A percentile compares a stretch with the other conserved stretches of the same genome.
Evolutionary conservation across 2,888 invertebrate species (phyloP).

Genomic region (Hyles lineata): DNA sequence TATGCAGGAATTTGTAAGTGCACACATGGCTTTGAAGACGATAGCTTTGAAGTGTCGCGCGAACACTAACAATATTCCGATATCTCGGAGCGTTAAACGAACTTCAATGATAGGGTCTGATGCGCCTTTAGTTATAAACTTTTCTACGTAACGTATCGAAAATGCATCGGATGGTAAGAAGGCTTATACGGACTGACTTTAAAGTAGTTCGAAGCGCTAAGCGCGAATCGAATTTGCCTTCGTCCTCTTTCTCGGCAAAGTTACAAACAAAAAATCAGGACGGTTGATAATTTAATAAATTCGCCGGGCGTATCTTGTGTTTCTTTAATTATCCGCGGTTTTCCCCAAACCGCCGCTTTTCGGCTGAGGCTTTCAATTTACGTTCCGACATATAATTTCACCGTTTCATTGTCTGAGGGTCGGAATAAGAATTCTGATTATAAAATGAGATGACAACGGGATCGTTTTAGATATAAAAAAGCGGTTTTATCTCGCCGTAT

Average conservation of each 20-base stretch:
- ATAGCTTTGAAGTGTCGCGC: slow-evolving; percentile 15
- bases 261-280: slow-evolving; percentile 39
- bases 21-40: slow-evolving; percentile 12
- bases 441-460: slow-evolving; percentile 32
- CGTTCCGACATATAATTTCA: slow-evolving; percentile 53
- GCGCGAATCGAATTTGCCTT: slow-evolving; percentile 61
- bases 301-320: slow-evolving; percentile 38
- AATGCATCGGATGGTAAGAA: slow-evolving; percentile 70
- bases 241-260: slow-evolving; percentile 51
- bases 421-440: slow-evolving; percentile 44
- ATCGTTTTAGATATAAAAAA: slow-evolving; percentile 22
- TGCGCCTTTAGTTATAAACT: slow-evolving; percentile 48
- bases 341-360: slow-evolving; percentile 43
- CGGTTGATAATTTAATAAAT: slow-evolving; percentile 42
- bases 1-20: background rate
- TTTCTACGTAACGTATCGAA: slow-evolving; percentile 67
- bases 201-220: slow-evolving; percentile 66
- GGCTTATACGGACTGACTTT: slow-evolving; percentile 71
- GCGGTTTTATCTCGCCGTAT: slow-evolving; percentile 32
- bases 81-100: slow-evolving; percentile 25
- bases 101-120: slow-evolving; percentile 30
- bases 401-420: slow-evolving; percentile 44
- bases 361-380: slow-evolving; percentile 55
- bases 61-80: slow-evolving; percentile 25
- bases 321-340: slow-evolving; percentile 57